These are phyloP conservation scores for Drosophila kambysellisi DNA, from an alignment of 2,888 invertebrate genomes.

Conservation along the genomic window DNA sequence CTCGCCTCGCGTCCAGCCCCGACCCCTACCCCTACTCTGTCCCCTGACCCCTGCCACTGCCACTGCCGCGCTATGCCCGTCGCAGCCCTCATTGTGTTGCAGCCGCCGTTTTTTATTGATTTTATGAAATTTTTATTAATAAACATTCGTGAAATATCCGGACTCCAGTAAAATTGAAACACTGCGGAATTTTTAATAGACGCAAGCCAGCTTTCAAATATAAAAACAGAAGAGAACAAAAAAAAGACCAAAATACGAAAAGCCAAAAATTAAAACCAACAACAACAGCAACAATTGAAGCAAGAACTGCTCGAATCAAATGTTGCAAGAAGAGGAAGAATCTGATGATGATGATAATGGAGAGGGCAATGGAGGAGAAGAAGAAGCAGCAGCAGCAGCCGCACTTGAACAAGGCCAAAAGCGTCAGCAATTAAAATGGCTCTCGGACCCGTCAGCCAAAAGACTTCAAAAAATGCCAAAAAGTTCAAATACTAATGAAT, in stretches of 20 bases:
- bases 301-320: constrained; percentile 58
- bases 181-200: constrained; percentile 72
- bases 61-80: neutral
- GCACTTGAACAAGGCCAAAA: constrained; percentile 26
- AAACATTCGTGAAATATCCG: constrained; percentile 77
- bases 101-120: constrained; percentile 61
- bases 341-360: neutral
- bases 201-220: constrained; percentile 28
- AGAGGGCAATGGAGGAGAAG: constrained; percentile 1
- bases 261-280: constrained; percentile 9
- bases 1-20: neutral
- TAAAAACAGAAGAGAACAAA: constrained; percentile 11
- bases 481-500: constrained; percentile 84
- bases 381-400: constrained; percentile 3
- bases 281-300: constrained; percentile 16
- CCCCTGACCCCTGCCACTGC: neutral
- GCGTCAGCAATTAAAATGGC: constrained; percentile 70
- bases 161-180: constrained; percentile 51
- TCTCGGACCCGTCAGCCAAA: constrained; percentile 62
- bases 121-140: constrained; percentile 79
- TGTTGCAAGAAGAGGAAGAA: constrained; percentile 33
- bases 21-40: neutral
- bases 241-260: constrained; percentile 1
- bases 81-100: constrained; percentile 6
- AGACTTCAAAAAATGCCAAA: constrained; percentile 82